Percentiles rank a stretch among this genome's conserved stretches.
Conservation (phyloP, 2,113 vertebrate genomes). For the Opisthocomus hoazin region DNA sequence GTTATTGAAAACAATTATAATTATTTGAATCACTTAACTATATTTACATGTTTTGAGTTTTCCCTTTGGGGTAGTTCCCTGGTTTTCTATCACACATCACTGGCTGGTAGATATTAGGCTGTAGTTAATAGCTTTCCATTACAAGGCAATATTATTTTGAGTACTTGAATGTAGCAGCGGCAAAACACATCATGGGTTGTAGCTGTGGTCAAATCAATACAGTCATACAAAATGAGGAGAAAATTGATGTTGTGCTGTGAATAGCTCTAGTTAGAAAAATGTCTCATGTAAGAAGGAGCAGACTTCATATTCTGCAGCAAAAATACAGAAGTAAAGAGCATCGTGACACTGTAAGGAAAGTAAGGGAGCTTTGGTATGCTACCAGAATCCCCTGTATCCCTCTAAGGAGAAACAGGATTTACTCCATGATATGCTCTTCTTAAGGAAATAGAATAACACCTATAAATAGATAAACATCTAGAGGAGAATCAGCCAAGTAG, state of each 20-base stretch:
- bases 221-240: background rate
- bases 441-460: background rate
- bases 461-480: background rate
- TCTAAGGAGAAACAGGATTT: background rate
- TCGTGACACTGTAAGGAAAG: background rate
- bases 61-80: background rate
- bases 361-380: background rate
- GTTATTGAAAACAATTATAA: slow-evolving; percentile 19
- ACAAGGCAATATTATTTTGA: background rate
- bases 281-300: background rate
- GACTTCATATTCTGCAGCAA: background rate
- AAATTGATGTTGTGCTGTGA: slow-evolving; percentile 12
- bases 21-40: slow-evolving; percentile 3
- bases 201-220: background rate
- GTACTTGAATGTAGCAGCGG: background rate
- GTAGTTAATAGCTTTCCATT: slow-evolving; percentile 12
- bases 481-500: background rate
- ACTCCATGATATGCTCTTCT: background rate
- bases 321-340: background rate
- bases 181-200: background rate
- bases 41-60: slow-evolving; percentile 27
- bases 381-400: background rate
- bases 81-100: background rate
- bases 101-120: background rate
- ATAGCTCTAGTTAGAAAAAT: background rate